Evolutionary conservation across 2,888 invertebrate species (phyloP).

Genomic region (Mythimna impura): DNA sequence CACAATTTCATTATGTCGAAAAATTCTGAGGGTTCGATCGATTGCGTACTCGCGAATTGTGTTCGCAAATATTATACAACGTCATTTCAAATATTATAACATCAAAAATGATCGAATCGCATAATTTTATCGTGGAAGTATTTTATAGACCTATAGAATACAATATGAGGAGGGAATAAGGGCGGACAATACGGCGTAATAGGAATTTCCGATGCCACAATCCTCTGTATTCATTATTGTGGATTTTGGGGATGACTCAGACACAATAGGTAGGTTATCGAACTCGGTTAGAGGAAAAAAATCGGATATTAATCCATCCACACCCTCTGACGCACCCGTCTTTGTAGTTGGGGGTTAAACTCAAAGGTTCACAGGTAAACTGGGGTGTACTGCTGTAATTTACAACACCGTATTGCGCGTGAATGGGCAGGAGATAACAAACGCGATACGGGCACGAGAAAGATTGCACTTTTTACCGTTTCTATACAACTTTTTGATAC

Average conservation of each 20-base stretch:
- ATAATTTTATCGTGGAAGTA: constrained; percentile 29
- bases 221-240: constrained; percentile 60
- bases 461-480: constrained; percentile 42
- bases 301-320: constrained; percentile 60
- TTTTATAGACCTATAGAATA: constrained; percentile 44
- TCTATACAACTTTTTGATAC: constrained; percentile 22
- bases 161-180: constrained; percentile 29
- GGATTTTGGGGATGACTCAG: constrained; percentile 73
- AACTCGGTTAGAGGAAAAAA: constrained; percentile 65
- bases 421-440: constrained; percentile 41
- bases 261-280: constrained; percentile 68
- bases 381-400: constrained; percentile 55
- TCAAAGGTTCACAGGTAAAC: constrained; percentile 61
- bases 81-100: constrained; percentile 10
- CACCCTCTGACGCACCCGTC: constrained; percentile 62
- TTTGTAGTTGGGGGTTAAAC: constrained; percentile 58
- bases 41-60: constrained; percentile 8
- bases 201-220: constrained; percentile 62
- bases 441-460: constrained; percentile 22
- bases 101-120: constrained; percentile 15
- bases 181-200: constrained; percentile 51
- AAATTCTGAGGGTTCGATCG: background rate
- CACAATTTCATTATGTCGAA: background rate
- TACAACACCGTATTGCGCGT: constrained; percentile 45
- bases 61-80: constrained; percentile 34